Evolutionary conservation across 2,888 invertebrate genomes (phyloP).

Genomic region (Eupithecia centaureata): DNA sequence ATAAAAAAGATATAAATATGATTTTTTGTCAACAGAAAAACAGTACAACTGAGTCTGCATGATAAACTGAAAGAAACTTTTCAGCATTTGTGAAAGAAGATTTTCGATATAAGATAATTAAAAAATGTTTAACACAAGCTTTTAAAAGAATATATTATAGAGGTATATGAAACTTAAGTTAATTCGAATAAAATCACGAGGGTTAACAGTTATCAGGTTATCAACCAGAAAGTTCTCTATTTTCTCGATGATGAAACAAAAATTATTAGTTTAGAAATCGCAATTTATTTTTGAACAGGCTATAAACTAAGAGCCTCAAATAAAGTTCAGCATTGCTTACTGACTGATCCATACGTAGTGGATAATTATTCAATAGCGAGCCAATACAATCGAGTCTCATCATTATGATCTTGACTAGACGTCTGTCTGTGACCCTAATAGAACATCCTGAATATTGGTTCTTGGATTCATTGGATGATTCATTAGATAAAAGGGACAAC

Average conservation of each 20-base stretch:
- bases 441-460: conserved; percentile 52
- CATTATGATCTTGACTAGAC: conserved; percentile 49
- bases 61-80: neutral
- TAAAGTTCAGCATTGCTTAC: neutral
- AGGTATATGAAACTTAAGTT: neutral
- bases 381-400: conserved; percentile 55
- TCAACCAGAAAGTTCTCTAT: too few relatives aligned
- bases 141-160: too few relatives aligned
- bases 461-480: conserved; percentile 10
- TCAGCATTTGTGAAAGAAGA: neutral
- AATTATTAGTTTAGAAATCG: neutral
- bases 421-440: conserved; percentile 54
- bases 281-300: neutral
- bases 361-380: conserved; percentile 48
- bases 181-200: too few relatives aligned
- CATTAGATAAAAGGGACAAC: neutral
- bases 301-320: neutral
- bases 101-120: too few relatives aligned
- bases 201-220: too few relatives aligned
- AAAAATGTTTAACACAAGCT: neutral
- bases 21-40: neutral
- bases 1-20: too few relatives aligned
- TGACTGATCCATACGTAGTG: conserved; percentile 14
- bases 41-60: neutral
- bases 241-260: too few relatives aligned